Evolutionary conservation across 2,888 invertebrate genomes (phyloP).

Genomic region (Atrina japonica): DNA sequence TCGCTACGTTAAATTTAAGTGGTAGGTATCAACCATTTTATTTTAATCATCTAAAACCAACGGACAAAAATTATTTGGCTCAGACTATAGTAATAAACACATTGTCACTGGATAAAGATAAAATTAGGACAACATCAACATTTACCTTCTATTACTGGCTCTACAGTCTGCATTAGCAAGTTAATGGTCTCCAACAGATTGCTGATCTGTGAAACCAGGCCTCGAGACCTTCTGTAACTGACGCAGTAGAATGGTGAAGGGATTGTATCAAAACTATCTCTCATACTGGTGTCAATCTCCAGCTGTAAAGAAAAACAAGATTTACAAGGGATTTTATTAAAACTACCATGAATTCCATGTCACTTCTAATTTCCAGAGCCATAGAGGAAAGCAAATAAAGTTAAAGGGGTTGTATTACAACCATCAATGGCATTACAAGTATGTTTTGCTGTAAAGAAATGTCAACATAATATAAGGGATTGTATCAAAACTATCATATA

Average conservation of each 20-base stretch:
- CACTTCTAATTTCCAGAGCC: no score
- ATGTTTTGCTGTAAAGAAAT: no score
- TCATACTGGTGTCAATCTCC: constrained; percentile 62
- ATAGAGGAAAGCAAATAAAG: no score
- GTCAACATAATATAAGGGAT: no score
- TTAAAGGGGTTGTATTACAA: no score
- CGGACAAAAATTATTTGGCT: no score
- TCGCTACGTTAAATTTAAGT: background rate
- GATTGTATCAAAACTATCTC: constrained; percentile 57
- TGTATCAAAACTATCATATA: no score
- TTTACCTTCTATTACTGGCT: constrained; percentile 64
- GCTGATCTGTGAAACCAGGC: constrained; percentile 63
- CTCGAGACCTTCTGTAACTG: constrained; percentile 63
- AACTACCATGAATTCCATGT: no score
- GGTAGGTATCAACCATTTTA: background rate
- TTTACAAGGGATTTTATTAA: no score
- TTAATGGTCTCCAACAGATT: constrained; percentile 63
- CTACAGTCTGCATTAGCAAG: constrained; percentile 60
- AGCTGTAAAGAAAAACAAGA: constrained; percentile 50
- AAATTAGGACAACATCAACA: background rate
- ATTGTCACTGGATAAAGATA: background rate
- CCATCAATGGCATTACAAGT: no score
- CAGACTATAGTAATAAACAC: background rate
- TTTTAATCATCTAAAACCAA: no score
- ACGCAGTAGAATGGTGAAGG: constrained; percentile 60